Evolutionary conservation across 2,888 invertebrate genomes (phyloP).

Genomic region (Orchesellides sinensis): DNA sequence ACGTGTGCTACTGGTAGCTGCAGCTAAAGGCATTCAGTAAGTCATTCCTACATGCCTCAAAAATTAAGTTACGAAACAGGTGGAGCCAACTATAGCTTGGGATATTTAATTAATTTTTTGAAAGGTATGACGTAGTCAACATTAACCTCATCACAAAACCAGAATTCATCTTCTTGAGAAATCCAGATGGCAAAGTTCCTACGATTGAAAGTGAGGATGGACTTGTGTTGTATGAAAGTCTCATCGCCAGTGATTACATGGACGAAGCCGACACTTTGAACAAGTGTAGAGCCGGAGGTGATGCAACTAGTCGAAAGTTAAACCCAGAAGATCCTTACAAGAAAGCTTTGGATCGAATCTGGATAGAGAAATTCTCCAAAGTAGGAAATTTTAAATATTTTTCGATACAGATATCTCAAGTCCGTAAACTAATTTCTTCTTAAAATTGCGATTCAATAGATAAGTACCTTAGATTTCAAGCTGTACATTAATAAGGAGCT

Average conservation of each 20-base stretch:
- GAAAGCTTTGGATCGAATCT: constrained; percentile 85
- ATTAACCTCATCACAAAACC: constrained; percentile 79
- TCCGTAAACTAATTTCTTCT: too few species aligned
- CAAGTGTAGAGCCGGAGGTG: constrained; percentile 23
- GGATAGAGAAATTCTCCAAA: constrained; percentile 82
- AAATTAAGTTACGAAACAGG: too few species aligned
- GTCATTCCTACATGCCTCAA: too few species aligned
- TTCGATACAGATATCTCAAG: not conserved
- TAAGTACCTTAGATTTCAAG: constrained; percentile 39
- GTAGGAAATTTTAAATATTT: constrained; percentile 74
- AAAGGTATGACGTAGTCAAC: constrained; percentile 78
- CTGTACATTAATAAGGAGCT: not conserved
- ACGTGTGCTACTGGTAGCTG: constrained; percentile 76
- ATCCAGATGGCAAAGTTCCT: constrained; percentile 79
- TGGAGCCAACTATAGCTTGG: not conserved
- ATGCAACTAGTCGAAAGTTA: constrained; percentile 80
- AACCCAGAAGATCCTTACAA: constrained; percentile 80
- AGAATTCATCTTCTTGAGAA: constrained; percentile 78
- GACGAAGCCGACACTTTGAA: constrained; percentile 79
- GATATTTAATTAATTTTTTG: not conserved
- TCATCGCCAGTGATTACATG: constrained; percentile 80
- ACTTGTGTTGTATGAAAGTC: constrained; percentile 79
- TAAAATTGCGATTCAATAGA: constrained; percentile 19
- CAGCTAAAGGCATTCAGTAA: constrained; percentile 76
- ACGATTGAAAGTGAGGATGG: constrained; percentile 78